Evolutionary conservation across 1,140 invertebrate genomes (phyloP).

Genomic region (Micrasema longulum): DNA sequence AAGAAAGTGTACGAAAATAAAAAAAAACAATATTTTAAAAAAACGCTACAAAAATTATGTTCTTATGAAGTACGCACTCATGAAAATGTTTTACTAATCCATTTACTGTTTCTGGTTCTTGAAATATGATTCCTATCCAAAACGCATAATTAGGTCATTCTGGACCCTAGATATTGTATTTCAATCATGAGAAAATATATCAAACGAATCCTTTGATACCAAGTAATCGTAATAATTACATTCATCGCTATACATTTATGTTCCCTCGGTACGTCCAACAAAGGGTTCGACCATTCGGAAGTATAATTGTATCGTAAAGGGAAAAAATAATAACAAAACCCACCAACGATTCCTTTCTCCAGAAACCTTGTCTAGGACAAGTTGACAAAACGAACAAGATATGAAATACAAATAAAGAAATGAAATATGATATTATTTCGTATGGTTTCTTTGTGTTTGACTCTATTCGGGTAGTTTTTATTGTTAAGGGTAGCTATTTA

Average conservation of each 20-base stretch:
- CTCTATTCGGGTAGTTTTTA: slow-evolving; percentile 13
- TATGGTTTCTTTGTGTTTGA: slow-evolving; percentile 44
- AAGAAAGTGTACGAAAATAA: too few relatives aligned
- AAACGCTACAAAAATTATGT: too few relatives aligned
- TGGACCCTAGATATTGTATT: slow-evolving; percentile 50
- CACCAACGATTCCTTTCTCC: slow-evolving; percentile 48
- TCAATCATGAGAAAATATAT: slow-evolving; percentile 43
- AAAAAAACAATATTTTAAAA: too few relatives aligned
- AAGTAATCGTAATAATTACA: slow-evolving; percentile 53
- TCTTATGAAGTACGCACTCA: too few relatives aligned
- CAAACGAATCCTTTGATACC: slow-evolving; percentile 46
- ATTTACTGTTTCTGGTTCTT: slow-evolving; percentile 36
- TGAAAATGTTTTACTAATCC: too few relatives aligned
- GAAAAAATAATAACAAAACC: slow-evolving; percentile 47
- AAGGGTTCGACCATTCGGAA: slow-evolving; percentile 54
- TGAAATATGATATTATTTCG: slow-evolving; percentile 56
- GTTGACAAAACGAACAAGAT: slow-evolving; percentile 45
- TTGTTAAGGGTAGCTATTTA: slow-evolving; percentile 33
- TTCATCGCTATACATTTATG: slow-evolving; percentile 45
- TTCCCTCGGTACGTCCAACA: slow-evolving; percentile 30
- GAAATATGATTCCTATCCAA: slow-evolving; percentile 32
- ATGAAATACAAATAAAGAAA: slow-evolving; percentile 54
- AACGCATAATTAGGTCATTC: slow-evolving; percentile 51
- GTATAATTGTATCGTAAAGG: slow-evolving; percentile 44
- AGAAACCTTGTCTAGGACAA: slow-evolving; percentile 52